phyloP scores from a whole-genome alignment of 2,888 invertebrate genomes.

The Aelia acuminata region DNA sequence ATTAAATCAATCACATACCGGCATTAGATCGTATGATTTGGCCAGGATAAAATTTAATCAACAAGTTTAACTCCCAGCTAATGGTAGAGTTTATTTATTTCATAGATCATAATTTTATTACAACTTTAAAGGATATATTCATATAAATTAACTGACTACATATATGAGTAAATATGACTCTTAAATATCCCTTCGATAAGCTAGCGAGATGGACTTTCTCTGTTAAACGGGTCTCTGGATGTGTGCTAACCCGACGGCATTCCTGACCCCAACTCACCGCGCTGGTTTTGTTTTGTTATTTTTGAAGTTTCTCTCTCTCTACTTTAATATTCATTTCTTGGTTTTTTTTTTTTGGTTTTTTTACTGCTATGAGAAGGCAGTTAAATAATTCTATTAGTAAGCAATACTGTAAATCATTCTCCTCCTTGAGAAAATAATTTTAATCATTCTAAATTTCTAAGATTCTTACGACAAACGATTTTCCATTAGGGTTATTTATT shows the following conservation, averaged over 20 bases:
- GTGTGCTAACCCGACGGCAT: conserved; percentile 47
- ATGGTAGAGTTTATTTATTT: no score
- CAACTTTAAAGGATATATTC: no score
- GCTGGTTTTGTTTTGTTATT: conserved; percentile 46
- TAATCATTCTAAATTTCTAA: no score
- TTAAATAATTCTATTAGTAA: conserved; percentile 14
- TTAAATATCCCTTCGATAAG: background rate
- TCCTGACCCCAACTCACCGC: conserved; percentile 20
- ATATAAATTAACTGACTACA: no score
- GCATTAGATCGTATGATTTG: no score
- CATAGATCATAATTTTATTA: no score
- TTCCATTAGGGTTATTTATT: no score
- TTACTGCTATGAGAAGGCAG: background rate
- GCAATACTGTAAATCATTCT: conserved; percentile 4
- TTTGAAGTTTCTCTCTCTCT: conserved; percentile 48
- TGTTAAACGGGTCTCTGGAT: conserved; percentile 24
- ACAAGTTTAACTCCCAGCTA: no score
- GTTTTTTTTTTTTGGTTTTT: background rate
- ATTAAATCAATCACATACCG: no score
- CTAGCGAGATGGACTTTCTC: conserved; percentile 17
- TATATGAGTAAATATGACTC: background rate
- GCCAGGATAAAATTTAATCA: no score
- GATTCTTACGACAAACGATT: no score
- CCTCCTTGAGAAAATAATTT: no score
- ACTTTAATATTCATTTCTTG: conserved; percentile 10